A percentile compares a stretch with the other conserved stretches of the same genome.
phyloP scores from a whole-genome alignment of 2,113 vertebrate genomes.

The Lucifuga dentata region DNA sequence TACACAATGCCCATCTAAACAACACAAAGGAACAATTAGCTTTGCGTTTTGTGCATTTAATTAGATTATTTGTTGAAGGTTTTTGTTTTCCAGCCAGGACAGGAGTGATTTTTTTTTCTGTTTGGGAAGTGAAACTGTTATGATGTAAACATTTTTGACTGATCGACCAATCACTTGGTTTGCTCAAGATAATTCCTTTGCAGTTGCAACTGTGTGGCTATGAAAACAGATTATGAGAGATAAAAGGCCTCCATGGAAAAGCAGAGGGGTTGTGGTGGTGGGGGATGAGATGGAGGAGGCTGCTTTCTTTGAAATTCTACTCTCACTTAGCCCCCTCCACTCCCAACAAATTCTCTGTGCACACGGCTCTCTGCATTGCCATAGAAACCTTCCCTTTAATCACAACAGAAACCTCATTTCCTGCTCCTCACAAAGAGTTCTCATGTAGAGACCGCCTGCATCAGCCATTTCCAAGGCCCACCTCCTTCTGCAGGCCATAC shows the following conservation, averaged over 20 bases:
- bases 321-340: constrained; percentile 74
- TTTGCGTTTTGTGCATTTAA: constrained; percentile 17
- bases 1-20: constrained; percentile 8
- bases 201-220: constrained; percentile 57
- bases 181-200: constrained; percentile 50
- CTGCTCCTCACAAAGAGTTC: constrained; percentile 78
- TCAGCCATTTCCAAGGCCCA: constrained; percentile 65
- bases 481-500: constrained; percentile 55
- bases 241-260: constrained; percentile 64
- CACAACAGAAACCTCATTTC: constrained; percentile 83
- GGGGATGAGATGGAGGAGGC: constrained; percentile 69
- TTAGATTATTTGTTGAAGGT: constrained; percentile 20
- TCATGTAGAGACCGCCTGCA: constrained; percentile 72
- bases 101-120: constrained; percentile 11
- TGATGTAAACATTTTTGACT: constrained; percentile 43
- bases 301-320: constrained; percentile 83
- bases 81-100: constrained; percentile 9
- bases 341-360: constrained; percentile 72
- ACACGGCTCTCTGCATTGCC: constrained; percentile 80
- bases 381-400: constrained; percentile 82
- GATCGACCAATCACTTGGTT: constrained; percentile 46
- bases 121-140: constrained; percentile 50
- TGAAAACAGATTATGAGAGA: constrained; percentile 76
- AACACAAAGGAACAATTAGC: constrained; percentile 17
- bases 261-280: constrained; percentile 47